Evolutionary conservation across 1,140 invertebrate genomes (phyloP), one percentile per base, ranked within the genome.

Genomic region (Cherax quadricarinatus): DNA sequence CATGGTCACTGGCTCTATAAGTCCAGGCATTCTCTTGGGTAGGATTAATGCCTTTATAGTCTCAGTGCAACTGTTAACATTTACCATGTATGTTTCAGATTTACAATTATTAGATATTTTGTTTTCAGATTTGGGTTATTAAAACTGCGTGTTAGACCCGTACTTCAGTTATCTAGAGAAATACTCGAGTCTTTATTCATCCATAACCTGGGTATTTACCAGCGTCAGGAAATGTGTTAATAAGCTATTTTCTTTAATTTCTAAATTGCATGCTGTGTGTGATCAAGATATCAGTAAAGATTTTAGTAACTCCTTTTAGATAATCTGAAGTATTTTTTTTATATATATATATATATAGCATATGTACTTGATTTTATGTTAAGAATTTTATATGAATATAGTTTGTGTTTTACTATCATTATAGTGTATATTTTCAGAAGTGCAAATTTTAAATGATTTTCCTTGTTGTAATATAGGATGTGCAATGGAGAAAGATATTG

Each of bases 401-500:
- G 90, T 91, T 91, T 91, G 85, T 80, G 57, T 86, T 86, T 91
- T 57, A 86, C 84, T 91, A 91, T 91, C 90, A 75, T 91, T 84
- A 91, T 91, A 91, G 83, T 91, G 90, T 87, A 91, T 91, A 91
- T 91, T 91, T 91, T 91, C 85, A 49, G 79, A 91, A 91, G 90
- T 91, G 90, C 90, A 91, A 91, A 86, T 91, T 91, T 91, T 86
- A 66, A 81, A 91, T 91, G 48, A 86, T 91, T 91, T 91, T 57
- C 85, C 83, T 86, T 86, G 75, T 85, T 86, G 85, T 90, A 84
- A 70, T 41, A 75, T 70, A 82, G 90, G 90, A 78, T 91, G 70
- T 86, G 78, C 79, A 80, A 86, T 91, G 83, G 84, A 91, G 90
- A 80, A 91, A 57, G 70, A 82, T 10, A 75, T 30, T 75, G 24